Evolutionary conservation across 2,888 invertebrate genomes (phyloP), one percentile per base, ranked within the genome.

Genomic region (Macrophya alboannulata): DNA sequence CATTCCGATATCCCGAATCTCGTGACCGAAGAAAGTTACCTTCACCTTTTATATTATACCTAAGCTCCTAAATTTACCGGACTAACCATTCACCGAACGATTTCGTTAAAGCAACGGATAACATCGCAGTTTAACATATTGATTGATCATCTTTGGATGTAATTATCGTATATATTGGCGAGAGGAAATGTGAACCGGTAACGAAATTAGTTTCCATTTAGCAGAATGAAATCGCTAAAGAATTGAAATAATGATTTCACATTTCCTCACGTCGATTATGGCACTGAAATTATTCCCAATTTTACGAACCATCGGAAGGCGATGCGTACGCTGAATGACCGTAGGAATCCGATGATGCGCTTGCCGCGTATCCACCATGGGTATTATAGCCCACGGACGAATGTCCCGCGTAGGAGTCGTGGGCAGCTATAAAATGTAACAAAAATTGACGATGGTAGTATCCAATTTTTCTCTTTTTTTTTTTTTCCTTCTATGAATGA

Each of bases 271-370:
- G 6, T 51, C 55, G n/a, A 55, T 51, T 51, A 51, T 51, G 5
- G 17, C 17, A 17, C 17, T 5, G n/a, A 55, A 55, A 55, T 40
- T 40, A 8, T 25, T 4, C 40, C 6, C 40, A 62, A 1, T 43
- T n/a, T n/a, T 83, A 88, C 91, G 86, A 90, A 92, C 92, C 89
- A 43, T 91, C 88, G 6, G 91, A 89, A 21, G 91, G 88, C 21
- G 90, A 84, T 3, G 86, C 88, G 83, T 89, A 90, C 40, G 84
- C 85, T 12, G 87, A 77, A 51, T 88, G 88, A 43, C 72, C 88
- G 76, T 88, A 85, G 68, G 90, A 86, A 45, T 86, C 86, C 4
- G 85, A 71, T 9, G 87, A 84, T 59, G 86, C 89, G 40, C 21
- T 21, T 31, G 37, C 15, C 1, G 72, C 83, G 82, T 89, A 91